phyloP scores from a whole-genome alignment of 2,113 vertebrate species.

The Sinosuthora webbiana region DNA sequence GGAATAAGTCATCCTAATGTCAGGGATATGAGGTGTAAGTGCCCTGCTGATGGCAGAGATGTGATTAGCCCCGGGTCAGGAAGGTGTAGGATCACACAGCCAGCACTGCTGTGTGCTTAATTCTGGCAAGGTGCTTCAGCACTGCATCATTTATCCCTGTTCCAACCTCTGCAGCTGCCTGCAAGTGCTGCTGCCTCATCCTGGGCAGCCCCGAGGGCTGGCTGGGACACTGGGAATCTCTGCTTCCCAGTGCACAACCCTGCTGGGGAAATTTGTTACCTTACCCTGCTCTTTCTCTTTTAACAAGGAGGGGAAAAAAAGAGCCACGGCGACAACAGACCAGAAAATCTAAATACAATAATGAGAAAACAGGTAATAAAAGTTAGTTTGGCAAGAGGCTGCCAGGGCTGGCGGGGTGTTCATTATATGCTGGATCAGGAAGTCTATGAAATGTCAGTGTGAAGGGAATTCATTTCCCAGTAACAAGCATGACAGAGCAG shows the following conservation, averaged over 20 bases:
- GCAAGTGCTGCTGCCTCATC: background rate
- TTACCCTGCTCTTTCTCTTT: background rate
- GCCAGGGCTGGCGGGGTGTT: conserved; percentile 36
- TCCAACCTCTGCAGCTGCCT: background rate
- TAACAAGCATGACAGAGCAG: conserved; percentile 58
- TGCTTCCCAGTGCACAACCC: background rate
- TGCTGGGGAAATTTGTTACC: background rate
- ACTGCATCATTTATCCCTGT: background rate
- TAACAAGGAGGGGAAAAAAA: background rate
- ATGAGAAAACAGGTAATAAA: conserved; percentile 45
- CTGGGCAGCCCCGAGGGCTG: background rate
- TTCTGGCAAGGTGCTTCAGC: background rate
- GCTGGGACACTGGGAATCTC: background rate
- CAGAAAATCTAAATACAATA: conserved; percentile 28
- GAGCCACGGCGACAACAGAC: background rate
- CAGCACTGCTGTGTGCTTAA: background rate
- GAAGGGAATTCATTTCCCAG: conserved; percentile 64
- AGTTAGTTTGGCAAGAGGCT: conserved; percentile 48
- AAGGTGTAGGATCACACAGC: background rate
- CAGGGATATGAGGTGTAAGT: background rate
- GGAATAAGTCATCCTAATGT: conserved; percentile 21
- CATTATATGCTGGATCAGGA: conserved; percentile 54
- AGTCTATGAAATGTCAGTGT: conserved; percentile 64
- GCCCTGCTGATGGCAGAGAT: conserved; percentile 8
- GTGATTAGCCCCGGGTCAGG: conserved; percentile 8